Evolutionary conservation across 2,888 invertebrate genomes (phyloP).

Genomic region (Strigamia crassipes): DNA sequence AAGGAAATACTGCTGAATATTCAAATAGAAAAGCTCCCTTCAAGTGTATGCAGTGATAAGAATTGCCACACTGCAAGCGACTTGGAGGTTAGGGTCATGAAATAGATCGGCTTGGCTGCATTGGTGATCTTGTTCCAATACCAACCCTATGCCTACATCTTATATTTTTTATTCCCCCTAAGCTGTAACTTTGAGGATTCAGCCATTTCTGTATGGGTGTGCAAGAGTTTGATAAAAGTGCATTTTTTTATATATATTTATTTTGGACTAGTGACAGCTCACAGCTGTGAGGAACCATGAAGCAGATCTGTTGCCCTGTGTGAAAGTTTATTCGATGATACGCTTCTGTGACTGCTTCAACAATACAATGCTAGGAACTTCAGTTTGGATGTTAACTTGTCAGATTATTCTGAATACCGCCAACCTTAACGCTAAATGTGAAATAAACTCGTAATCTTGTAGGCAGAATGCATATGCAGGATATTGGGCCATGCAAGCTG

Average conservation of each 20-base stretch:
- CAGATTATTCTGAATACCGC: no score
- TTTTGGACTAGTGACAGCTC: background rate
- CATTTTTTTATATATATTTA: background rate
- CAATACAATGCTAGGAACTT: background rate
- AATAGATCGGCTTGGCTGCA: background rate
- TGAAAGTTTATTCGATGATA: background rate
- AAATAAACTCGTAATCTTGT: no score
- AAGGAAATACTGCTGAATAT: background rate
- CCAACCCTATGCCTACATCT: background rate
- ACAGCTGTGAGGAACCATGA: background rate
- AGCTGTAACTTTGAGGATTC: background rate
- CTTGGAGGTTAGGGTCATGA: background rate
- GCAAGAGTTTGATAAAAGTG: background rate
- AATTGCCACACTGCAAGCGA: background rate
- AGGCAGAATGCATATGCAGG: no score
- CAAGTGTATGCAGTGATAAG: background rate
- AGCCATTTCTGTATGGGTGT: background rate
- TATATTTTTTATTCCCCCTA: background rate
- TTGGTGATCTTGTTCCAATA: background rate
- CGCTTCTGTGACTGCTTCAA: background rate
- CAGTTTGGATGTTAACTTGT: background rate
- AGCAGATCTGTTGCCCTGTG: background rate
- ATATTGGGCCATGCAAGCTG: no score
- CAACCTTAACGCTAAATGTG: no score
- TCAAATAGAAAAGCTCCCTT: background rate